A percentile compares a stretch with the other conserved stretches of the same genome.
Evolutionary conservation across 2,113 vertebrate species (phyloP).

Genomic region (Salminus brasiliensis): DNA sequence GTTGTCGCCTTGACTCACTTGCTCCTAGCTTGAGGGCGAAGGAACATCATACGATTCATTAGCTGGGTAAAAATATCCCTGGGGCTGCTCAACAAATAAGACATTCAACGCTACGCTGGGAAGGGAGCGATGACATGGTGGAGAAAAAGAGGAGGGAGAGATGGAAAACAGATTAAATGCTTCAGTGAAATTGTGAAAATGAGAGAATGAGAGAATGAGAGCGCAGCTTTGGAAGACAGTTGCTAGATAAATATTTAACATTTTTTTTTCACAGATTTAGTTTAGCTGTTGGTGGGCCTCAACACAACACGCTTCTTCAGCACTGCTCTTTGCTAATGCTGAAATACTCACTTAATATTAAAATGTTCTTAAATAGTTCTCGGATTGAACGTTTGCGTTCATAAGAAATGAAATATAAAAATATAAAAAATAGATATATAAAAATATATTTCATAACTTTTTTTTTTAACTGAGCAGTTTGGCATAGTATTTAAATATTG

Average conservation of each 20-base stretch:
- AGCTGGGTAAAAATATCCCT: constrained; percentile 50
- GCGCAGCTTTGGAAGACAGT: not conserved
- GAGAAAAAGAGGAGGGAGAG: constrained; percentile 30
- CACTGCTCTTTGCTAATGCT: not conserved
- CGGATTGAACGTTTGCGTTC: not conserved
- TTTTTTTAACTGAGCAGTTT: no score
- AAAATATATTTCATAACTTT: no score
- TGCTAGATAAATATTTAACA: not conserved
- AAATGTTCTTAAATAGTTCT: not conserved
- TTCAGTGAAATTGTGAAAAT: not conserved
- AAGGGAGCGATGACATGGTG: constrained; percentile 32
- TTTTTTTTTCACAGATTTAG: no score
- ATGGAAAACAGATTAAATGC: constrained; percentile 18
- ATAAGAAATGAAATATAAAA: no score
- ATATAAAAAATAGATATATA: no score
- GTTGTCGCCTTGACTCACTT: constrained; percentile 43
- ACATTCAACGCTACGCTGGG: constrained; percentile 16
- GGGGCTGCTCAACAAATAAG: constrained; percentile 41
- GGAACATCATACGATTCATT: constrained; percentile 54
- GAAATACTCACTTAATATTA: not conserved
- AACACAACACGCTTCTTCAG: not conserved
- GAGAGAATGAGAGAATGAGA: not conserved
- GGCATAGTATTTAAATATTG: no score
- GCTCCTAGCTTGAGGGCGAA: constrained; percentile 48
- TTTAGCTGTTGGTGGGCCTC: not conserved